Evolutionary conservation across 2,888 invertebrate genomes (phyloP), one percentile per base, ranked within the genome.

Genomic region (Tetramorium bicarinatum): DNA sequence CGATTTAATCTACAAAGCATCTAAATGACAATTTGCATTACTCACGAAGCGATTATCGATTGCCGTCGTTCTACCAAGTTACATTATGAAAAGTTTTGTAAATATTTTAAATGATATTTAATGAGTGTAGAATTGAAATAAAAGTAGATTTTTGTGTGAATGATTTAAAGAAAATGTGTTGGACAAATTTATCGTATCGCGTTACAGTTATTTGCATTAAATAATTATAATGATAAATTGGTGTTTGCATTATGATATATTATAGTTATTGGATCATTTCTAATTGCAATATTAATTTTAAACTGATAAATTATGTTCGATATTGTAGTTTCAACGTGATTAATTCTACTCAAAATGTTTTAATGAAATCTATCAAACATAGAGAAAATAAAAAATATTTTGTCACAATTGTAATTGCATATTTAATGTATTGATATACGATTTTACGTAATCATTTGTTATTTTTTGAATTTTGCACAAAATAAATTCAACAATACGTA

Each of bases 1-100:
- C 82, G 81, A 89, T 88, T 76, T 88, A 87, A 89, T 89, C 89
- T 80, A 61, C 62, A 64, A 71, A 84, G 66, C 82, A 74, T 81
- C 81, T 71, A 66, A 61, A 74, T 56, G 81, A 67, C 83, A 89
- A 89, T 87, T 85, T 82, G 62, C 67, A 56, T 62, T n/a, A 41
- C 34, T 62, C 34, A 4, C 25, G 41, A 72, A 62, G 38, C 41
- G 66, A 66, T 38, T 49, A 69, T 56, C 21, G 44, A 67, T 29
- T 21, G 18, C 18, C 18, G 29, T 79, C 15, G 21, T 59, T 77
- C 25, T 38, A 21, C 3, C 38, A 59, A 61, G 13, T 21, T 47
- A 3, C 29, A 7, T 25, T 47, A 7, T 41, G 21, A 9, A 29
- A 54, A n/a, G 9, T 49, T 61, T 38, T 15, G 13, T 38, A 79